phyloP scores from a whole-genome alignment of 1,140 invertebrate species.

The Aleiodes sp. region DNA sequence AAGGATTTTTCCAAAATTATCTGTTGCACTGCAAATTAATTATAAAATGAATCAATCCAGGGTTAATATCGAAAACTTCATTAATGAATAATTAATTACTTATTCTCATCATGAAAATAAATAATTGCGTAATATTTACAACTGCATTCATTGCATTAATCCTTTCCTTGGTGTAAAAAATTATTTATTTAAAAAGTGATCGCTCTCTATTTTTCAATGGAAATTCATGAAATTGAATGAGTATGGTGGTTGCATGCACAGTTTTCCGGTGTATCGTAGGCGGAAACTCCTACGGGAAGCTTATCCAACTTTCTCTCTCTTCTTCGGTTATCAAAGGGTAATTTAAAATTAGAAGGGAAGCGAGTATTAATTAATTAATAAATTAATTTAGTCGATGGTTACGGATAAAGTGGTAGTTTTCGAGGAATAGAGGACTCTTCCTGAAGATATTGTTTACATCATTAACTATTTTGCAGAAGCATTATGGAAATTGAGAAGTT shows the following conservation, averaged over 20 bases:
- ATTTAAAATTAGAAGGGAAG: slow-evolving; percentile 16
- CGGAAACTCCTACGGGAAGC: slow-evolving; percentile 19
- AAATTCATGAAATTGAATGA: background rate
- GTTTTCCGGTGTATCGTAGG: background rate
- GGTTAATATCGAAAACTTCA: no score
- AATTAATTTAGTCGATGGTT: slow-evolving; percentile 47
- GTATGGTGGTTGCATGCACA: background rate
- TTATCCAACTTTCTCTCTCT: slow-evolving; percentile 15
- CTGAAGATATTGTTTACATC: background rate
- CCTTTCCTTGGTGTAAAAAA: no score
- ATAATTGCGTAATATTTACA: no score
- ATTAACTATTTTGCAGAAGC: no score
- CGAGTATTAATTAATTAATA: slow-evolving; percentile 51
- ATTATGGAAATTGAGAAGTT: no score
- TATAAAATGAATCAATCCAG: no score
- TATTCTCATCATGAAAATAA: no score
- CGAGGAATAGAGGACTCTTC: background rate
- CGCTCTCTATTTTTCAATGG: background rate
- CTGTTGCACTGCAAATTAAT: no score
- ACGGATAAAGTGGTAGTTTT: slow-evolving; percentile 19
- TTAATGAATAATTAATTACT: no score
- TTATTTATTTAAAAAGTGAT: no score
- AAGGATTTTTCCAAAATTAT: no score
- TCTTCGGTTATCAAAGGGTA: slow-evolving; percentile 26
- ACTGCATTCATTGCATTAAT: no score